phyloP scores from a whole-genome alignment of 1,140 invertebrate genomes.

The Formica selysi region DNA sequence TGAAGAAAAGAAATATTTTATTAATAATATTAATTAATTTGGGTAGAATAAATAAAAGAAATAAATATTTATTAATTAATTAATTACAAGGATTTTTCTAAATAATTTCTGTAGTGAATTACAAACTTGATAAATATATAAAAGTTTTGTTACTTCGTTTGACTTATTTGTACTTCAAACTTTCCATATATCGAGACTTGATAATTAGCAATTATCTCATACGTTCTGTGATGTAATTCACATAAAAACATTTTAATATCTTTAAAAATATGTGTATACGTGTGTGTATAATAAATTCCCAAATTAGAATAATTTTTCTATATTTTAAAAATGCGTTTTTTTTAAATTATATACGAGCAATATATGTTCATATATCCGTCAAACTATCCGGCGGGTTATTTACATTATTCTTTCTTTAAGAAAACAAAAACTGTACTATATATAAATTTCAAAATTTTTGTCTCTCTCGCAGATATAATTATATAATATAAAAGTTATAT shows the following conservation, averaged over 20 bases:
- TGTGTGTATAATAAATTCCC: background rate
- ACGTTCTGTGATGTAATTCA: background rate
- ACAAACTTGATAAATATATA: background rate
- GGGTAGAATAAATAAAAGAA: background rate
- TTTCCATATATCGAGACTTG: conserved; percentile 12
- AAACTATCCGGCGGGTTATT: too few species aligned
- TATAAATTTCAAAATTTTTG: too few species aligned
- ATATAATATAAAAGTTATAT: too few species aligned
- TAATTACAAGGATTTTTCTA: background rate
- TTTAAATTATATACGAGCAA: too few species aligned
- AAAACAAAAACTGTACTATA: too few species aligned
- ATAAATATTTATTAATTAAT: conserved; percentile 20
- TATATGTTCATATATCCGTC: too few species aligned
- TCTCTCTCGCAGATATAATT: too few species aligned
- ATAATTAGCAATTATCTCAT: conserved; percentile 9
- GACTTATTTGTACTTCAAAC: conserved; percentile 5
- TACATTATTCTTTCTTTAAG: too few species aligned
- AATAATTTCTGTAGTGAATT: conserved; percentile 5
- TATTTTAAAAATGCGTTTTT: too few species aligned
- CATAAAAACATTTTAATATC: conserved; percentile 4
- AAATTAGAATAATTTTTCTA: too few species aligned
- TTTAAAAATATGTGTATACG: background rate
- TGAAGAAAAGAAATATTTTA: background rate
- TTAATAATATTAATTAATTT: background rate
- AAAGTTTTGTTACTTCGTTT: background rate